Evolutionary conservation across 2,888 invertebrate genomes (phyloP), one percentile per base, ranked within the genome.

Genomic region (Scaptomyza flava): DNA sequence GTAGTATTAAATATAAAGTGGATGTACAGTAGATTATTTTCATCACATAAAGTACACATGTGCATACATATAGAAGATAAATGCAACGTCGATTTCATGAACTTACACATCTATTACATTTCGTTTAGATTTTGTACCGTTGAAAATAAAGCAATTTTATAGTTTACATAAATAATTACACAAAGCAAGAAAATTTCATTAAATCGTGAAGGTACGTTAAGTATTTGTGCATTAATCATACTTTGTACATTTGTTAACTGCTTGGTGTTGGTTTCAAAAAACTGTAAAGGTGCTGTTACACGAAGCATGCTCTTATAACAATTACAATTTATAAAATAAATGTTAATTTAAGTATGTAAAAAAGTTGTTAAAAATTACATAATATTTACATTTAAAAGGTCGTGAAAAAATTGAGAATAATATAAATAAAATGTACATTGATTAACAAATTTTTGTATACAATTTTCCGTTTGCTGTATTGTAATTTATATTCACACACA

Each of bases 401-500:
- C 17, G 60, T 42, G n/a, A 54, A 51, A 68, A 64, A 73, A 27
- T 27, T 36, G 9, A 70, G 61, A 75, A 71, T 56, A 69, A 72
- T 79, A 69, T 45, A 75, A 73, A 87, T 52, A 62, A 65, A 79
- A 62, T 57, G 23, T 63, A 74, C 60, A 77, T 53, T 43, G 58
- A 77, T 46, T 47, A 66, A 43, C 4, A 48, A 56, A 41, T 41
- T 56, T 77, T 58, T n/a, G 47, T 56, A 56, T 56, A 59, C 33
- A 53, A 61, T 46, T 71, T 79, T 77, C 65, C 78, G 62, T 81
- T 81, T 73, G 70, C 66, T 66, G 61, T 64, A 79, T 71, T 47
- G 62, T 79, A 84, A 79, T 87, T 82, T 82, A 68, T 89, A 89
- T 91, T 90, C 90, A 92, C 91, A 92, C 92, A 92, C 91, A 91